Base-by-base conservation (phyloP, 2,797 vertebrate genomes). In the Crotalus adamanteus region DNA sequence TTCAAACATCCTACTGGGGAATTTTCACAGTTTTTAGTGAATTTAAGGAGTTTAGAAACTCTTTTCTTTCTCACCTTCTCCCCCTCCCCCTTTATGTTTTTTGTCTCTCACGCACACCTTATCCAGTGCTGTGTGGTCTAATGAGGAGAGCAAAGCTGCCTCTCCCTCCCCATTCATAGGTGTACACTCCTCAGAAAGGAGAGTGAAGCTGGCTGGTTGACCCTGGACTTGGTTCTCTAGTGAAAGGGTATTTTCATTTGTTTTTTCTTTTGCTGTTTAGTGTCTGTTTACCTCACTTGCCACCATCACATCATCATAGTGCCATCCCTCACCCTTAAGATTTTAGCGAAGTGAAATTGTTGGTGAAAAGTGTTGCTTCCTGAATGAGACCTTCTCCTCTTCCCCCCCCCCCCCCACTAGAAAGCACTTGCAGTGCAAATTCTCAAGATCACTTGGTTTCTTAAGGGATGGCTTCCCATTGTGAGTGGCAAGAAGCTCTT, bases 21-120 rank as follows among this genome's bases (percentile, higher is more conserved):
- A 99, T 98, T 99, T 99, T 99, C 99, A 99, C 99, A 99, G 99
- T 99, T 99, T 99, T 99, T 99, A 99, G 99, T 99, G 99, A 99
- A 99, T 98, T 98, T 99, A 99, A 98, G 98, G 98, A 99, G 97
- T 98, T 98, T 99, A 99, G 98, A 98, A 98, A 98, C 98, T 98
- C 98, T 97, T 98, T 98, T 98, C 96, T 97, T 90, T 93, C 78
- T 4, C 11, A 60, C 61, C 61, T 61, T 60, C 59, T 60, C 60
- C 59, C 22, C 25, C 59, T 60, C 37, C 59, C 25, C 47, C 94
- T 94, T 95, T 97, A 94, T 97, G 96, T 97, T 97, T 96, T 95
- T 98, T 96, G 98, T 98, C 61, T 59, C 57, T 28, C 98, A 98
- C 98, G 97, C 60, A 89, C 96, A 96, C 95, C 95, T 97, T 90